Evolutionary conservation across 2,797 vertebrate genomes (phyloP).

Genomic region (Parauchenoglanis ngamensis): DNA sequence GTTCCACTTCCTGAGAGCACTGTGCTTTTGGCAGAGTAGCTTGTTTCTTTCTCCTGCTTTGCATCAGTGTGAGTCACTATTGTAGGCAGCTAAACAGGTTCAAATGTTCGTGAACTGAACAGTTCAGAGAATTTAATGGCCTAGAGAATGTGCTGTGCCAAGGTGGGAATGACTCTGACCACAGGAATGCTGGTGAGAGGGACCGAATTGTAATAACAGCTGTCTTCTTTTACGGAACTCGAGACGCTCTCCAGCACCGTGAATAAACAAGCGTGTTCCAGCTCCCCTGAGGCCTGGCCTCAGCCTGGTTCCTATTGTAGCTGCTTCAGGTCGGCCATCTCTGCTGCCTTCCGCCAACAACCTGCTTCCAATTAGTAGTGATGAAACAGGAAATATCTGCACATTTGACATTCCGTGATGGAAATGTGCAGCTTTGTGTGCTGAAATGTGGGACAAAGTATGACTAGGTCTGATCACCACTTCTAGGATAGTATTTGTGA

Average conservation of each 20-base stretch:
- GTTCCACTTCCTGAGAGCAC: slow-evolving; percentile 63
- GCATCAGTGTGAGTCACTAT: slow-evolving; percentile 58
- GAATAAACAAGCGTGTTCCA: slow-evolving; percentile 76
- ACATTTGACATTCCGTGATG: slow-evolving; percentile 72
- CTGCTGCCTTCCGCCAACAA: slow-evolving; percentile 62
- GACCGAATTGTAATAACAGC: slow-evolving; percentile 77
- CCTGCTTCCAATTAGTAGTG: slow-evolving; percentile 79
- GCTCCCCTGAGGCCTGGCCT: slow-evolving; percentile 65
- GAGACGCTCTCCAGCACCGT: slow-evolving; percentile 75
- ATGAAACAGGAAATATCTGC: slow-evolving; percentile 81
- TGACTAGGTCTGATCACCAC: slow-evolving; percentile 8
- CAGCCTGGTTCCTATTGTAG: slow-evolving; percentile 67
- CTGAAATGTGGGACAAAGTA: slow-evolving; percentile 47
- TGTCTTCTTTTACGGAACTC: slow-evolving; percentile 76
- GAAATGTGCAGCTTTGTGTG: slow-evolving; percentile 55
- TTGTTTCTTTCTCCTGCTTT: slow-evolving; percentile 57
- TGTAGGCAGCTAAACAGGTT: slow-evolving; percentile 62
- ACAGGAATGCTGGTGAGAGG: slow-evolving; percentile 66
- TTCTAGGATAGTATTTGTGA: neutral
- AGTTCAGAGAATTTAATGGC: slow-evolving; percentile 46
- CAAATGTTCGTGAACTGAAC: slow-evolving; percentile 66
- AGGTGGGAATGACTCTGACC: slow-evolving; percentile 64
- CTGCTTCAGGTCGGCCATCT: slow-evolving; percentile 64
- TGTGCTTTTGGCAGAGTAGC: slow-evolving; percentile 61
- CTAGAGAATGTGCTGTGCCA: slow-evolving; percentile 54